Percentiles rank a stretch among this genome's conserved stretches.
These are phyloP conservation scores for Toxotes lorentzi DNA, from an alignment of 2,797 vertebrate genomes.

Conservation along the genomic window DNA sequence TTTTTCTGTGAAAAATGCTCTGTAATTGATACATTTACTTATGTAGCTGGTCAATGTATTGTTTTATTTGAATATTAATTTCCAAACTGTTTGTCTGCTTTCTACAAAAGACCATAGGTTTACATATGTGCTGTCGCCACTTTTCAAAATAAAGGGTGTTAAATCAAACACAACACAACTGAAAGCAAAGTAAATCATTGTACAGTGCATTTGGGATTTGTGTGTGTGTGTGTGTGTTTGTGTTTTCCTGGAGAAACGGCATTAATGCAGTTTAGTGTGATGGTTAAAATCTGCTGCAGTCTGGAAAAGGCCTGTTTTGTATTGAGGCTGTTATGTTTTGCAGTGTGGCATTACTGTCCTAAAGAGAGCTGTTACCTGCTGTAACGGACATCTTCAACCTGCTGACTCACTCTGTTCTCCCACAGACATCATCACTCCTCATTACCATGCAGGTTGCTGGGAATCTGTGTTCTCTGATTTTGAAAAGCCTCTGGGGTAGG, in stretches of 20 bases:
- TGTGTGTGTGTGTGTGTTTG: not conserved
- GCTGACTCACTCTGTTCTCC: constrained; percentile 60
- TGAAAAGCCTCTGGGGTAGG: constrained; percentile 18
- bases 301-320: not conserved
- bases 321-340: not conserved
- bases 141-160: not conserved
- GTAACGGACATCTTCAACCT: constrained; percentile 24
- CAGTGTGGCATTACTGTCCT: not conserved
- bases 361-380: constrained; percentile 9
- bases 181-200: not conserved
- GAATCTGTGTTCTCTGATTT: constrained; percentile 28
- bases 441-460: constrained; percentile 51
- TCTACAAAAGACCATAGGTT: not conserved
- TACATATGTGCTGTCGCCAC: not conserved
- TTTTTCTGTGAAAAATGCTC: not conserved
- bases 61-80: not conserved
- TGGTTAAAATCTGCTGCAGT: not conserved
- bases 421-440: constrained; percentile 43
- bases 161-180: not conserved
- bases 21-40: not conserved
- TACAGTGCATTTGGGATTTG: not conserved
- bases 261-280: not conserved
- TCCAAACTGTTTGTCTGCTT: not conserved
- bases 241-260: not conserved
- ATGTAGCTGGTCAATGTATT: not conserved